Conservation (phyloP, 2,888 invertebrate genomes). For the Brachycybe producta region DNA sequence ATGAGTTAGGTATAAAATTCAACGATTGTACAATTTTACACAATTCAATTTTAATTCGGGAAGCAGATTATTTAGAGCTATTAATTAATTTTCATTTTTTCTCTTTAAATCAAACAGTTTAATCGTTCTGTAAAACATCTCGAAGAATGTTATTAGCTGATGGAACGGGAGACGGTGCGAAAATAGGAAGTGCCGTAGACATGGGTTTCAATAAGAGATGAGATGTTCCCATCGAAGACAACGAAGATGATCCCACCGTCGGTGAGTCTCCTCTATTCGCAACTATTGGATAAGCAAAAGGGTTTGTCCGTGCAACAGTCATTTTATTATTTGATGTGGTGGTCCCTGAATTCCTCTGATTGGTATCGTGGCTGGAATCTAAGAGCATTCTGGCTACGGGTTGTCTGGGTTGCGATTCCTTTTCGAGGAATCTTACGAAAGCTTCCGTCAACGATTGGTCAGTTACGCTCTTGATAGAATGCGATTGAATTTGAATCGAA, state of each 20-base stretch:
- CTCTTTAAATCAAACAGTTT: no score
- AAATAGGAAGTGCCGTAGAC: conserved; percentile 22
- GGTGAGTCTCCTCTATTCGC: not conserved
- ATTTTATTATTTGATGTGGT: not conserved
- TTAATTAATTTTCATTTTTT: no score
- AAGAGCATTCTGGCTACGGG: no score
- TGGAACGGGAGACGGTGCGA: conserved; percentile 20
- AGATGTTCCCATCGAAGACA: conserved; percentile 2
- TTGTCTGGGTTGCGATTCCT: conserved; percentile 55
- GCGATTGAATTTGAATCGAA: no score
- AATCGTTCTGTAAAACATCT: conserved; percentile 14
- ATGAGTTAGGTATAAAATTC: no score
- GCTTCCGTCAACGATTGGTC: conserved; percentile 51
- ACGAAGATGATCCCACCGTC: not conserved
- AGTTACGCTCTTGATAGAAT: no score
- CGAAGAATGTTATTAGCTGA: conserved; percentile 12
- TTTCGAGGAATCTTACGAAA: conserved; percentile 67
- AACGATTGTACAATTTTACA: no score
- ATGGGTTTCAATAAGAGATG: conserved; percentile 20
- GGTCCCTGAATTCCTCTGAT: not conserved
- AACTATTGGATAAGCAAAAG: conserved; percentile 11
- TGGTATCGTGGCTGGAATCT: not conserved
- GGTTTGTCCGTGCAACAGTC: conserved; percentile 8
- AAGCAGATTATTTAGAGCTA: no score
- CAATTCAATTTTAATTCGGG: no score